Evolutionary conservation across 2,797 vertebrate genomes (phyloP), one percentile per base, ranked within the genome.

Genomic region (Pangasius sanitwongsei): DNA sequence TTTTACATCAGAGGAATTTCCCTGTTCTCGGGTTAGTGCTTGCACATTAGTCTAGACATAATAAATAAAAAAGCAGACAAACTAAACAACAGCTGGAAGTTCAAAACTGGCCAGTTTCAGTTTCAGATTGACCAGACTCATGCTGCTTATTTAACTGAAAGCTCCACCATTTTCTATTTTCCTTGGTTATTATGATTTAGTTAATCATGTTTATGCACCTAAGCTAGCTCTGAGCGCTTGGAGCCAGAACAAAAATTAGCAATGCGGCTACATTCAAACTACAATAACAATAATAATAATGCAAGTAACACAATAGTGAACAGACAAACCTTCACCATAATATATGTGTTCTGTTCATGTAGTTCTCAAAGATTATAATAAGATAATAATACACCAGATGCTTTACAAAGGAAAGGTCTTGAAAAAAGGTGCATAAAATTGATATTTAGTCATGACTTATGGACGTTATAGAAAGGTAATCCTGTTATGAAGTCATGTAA

Each of bases 51-150:
- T 7, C 48, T 50, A 55, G 77, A 80, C 77, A 31, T 55, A 78
- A 18, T 18, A 80, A 80, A 55, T 77, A 50, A 77, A n/a, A 50
- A 77, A 13, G 44, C 74, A 80, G 77, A 80, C 77, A 31, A 31
- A 80, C 31, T 31, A 31, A 53, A 80, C 75, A 78, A 78, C n/a
- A 31, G 28, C 15, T 20, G 77, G 55, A 80, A 18, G 28, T 80
- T 53, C 8, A 31, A 72, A 72, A 41, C 15, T 41, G 23, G 8
- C 20, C 9, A 75, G 72, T 48, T 75, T 75, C 41, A 48, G 41
- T 75, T 75, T 11, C 37, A 15, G 74, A n/a, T 4, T 77, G 74
- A 6, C 44, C 44, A 50, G 25, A 5, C 25, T 9, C 6, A 15
- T 53, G 50, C 31, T 78, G 13, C 53, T 53, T 18, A 78, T 53